Evolutionary conservation across 2,888 invertebrate species (phyloP), one percentile per base, ranked within the genome.

Genomic region (Elgonia sp.): DNA sequence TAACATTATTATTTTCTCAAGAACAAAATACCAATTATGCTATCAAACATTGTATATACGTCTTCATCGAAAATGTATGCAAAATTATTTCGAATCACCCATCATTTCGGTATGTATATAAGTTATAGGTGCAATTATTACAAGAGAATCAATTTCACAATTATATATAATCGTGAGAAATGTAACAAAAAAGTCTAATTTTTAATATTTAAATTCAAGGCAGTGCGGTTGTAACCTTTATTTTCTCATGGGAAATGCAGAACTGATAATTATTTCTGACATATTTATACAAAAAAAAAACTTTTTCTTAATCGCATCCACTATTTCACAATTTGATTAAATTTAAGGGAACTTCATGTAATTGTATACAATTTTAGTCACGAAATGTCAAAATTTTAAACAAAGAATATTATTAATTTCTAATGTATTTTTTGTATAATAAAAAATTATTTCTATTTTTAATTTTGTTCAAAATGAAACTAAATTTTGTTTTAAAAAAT

Each of bases 171-270:
- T 81, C 55, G 60, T 63, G 81, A 21, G 55, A 81, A 81, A 72
- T 63, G 29, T 81, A 63, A 40, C 72, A 21, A 81, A 81, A 72
- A 72, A 63, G 21, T 57, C 14, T 8, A 57, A 20, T 42, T 57
- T 70, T 57, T 9, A 46, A 55, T 12, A 16, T 67, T 79, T 60
- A 53, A 67, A 40, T 42, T 67, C 67, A 29, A 29, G 60, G 12
- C 14, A 37, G 29, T 65, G 29, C 29, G 12, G 37, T 60, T 14
- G n/a, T 50, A 50, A 42, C 63, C 42, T 79, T 57, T 14, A 53
- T 63, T 81, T 81, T 81, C 81, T 42, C 81, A 81, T 72, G 81
- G 46, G 18, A 81, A 81, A 79, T 69, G 18, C 67, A 40, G 18
- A 9, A 40, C 42, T 60, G n/a, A 79, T 69, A 67, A 79, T 79